Percentiles rank a stretch among this genome's conserved stretches.
Conservation (phyloP, 2,113 vertebrate genomes). For the Chrysemys picta region DNA sequence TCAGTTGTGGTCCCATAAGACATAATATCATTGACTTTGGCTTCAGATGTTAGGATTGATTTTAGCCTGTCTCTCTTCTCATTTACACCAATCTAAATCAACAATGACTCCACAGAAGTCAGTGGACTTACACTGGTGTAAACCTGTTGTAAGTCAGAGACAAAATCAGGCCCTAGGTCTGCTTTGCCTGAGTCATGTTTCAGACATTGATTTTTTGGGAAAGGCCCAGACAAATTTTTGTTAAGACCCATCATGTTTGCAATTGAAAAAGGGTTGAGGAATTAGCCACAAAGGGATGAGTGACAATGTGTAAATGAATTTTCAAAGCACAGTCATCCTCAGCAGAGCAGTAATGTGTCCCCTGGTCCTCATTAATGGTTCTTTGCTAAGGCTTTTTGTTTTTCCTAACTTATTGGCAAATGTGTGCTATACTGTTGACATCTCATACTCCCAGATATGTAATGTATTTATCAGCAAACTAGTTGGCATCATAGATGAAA, state of each 20-base stretch:
- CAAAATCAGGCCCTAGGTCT: conserved; percentile 48
- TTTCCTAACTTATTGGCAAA: conserved; percentile 63
- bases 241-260: conserved; percentile 22
- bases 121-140: conserved; percentile 6
- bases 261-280: conserved; percentile 72
- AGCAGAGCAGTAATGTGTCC: conserved; percentile 69
- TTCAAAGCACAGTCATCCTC: conserved; percentile 71
- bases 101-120: not conserved
- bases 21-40: not conserved
- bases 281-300: conserved; percentile 71
- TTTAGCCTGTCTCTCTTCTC: not conserved
- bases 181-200: conserved; percentile 61
- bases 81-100: not conserved
- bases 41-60: not conserved
- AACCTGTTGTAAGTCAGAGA: conserved; percentile 33
- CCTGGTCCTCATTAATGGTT: conserved; percentile 70
- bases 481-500: conserved; percentile 38
- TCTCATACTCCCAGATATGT: conserved; percentile 61
- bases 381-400: conserved; percentile 72
- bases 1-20: not conserved
- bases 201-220: conserved; percentile 66
- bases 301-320: conserved; percentile 74
- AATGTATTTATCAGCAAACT: conserved; percentile 58
- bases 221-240: conserved; percentile 47
- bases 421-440: conserved; percentile 45